Evolutionary conservation across 2,113 vertebrate species (phyloP).

Genomic region (Myanophis thanlyinensis): DNA sequence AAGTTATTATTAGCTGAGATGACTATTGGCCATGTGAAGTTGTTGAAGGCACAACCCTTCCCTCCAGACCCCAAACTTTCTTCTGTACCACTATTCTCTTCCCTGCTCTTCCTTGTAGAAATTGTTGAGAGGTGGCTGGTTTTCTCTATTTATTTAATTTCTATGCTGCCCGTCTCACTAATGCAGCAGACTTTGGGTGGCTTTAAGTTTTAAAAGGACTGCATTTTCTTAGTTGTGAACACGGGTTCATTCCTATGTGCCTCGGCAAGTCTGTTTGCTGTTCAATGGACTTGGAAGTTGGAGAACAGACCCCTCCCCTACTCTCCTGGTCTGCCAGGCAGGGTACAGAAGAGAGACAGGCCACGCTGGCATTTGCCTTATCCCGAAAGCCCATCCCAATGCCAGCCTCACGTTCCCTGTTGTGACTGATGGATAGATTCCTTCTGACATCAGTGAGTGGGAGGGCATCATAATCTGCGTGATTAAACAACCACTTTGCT

Average conservation of each 20-base stretch:
- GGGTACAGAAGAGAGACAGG: not conserved
- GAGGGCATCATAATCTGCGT: not conserved
- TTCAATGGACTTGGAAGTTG: not conserved
- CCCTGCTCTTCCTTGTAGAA: not conserved
- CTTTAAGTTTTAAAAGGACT: not conserved
- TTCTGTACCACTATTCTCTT: not conserved
- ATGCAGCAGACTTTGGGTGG: not conserved
- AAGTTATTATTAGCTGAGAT: not conserved
- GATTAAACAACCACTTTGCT: not conserved
- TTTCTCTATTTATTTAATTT: not conserved
- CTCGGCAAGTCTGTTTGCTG: not conserved
- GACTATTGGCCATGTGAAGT: not conserved
- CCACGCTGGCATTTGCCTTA: not conserved
- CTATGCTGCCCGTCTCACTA: not conserved
- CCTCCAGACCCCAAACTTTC: not conserved
- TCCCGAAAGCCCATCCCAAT: not conserved
- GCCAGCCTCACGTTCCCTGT: not conserved
- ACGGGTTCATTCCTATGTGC: not conserved
- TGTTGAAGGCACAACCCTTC: not conserved
- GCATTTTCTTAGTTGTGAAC: not conserved
- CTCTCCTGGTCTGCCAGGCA: not conserved
- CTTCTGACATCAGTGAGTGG: not conserved
- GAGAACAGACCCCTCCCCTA: not conserved
- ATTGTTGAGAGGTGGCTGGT: not conserved
- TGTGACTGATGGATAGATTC: not conserved